Conservation (phyloP, 1,140 invertebrate species). For the Andricus grossulariae region DNA sequence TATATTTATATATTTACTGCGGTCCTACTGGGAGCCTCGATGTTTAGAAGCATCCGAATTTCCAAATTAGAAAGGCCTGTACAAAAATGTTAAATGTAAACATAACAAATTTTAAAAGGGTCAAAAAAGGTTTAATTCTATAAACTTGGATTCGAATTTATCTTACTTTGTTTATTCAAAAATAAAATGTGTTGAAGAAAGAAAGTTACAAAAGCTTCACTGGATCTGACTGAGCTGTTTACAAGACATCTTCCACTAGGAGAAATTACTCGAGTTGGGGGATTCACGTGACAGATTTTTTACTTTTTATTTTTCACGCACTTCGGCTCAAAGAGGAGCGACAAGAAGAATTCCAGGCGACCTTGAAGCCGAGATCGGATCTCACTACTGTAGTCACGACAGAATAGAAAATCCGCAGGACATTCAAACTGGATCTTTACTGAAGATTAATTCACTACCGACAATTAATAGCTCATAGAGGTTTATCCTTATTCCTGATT, state of each 20-base stretch:
- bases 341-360: slow-evolving; percentile 53
- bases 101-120: no score
- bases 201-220: neutral
- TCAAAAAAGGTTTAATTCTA: no score
- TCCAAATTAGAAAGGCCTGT: no score
- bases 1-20: no score
- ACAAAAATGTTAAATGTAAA: no score
- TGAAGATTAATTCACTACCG: neutral
- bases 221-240: slow-evolving; percentile 33
- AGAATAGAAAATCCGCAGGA: neutral
- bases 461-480: neutral
- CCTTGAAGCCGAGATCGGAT: slow-evolving; percentile 62
- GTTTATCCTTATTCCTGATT: no score
- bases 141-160: no score
- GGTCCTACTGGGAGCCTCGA: no score
- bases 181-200: no score
- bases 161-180: no score
- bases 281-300: slow-evolving; percentile 40
- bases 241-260: slow-evolving; percentile 29
- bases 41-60: no score
- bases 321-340: slow-evolving; percentile 62
- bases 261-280: slow-evolving; percentile 19
- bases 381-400: slow-evolving; percentile 42
- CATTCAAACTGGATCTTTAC: neutral
- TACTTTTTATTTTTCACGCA: slow-evolving; percentile 44